These are phyloP conservation scores for Muscicapa striata DNA, from an alignment of 2,797 vertebrate species.

Conservation along the genomic window DNA sequence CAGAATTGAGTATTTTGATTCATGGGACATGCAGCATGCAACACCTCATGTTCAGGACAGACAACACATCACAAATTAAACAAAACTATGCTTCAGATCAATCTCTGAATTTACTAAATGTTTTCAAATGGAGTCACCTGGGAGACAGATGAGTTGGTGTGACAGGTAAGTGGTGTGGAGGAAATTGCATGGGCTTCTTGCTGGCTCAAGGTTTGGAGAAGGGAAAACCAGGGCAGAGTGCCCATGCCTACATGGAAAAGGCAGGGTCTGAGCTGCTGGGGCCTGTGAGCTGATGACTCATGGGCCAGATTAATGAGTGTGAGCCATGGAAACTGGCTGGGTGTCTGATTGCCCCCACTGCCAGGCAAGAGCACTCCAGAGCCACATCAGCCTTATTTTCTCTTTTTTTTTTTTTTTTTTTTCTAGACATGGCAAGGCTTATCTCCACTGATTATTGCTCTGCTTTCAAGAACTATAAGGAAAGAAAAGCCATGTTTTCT, in stretches of 20 bases:
- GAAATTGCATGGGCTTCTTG: not conserved
- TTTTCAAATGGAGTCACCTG: not conserved
- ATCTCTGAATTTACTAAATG: not conserved
- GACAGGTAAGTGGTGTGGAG: not conserved
- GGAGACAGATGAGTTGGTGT: not conserved
- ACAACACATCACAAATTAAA: not conserved
- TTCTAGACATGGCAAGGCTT: not conserved
- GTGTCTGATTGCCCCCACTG: not conserved
- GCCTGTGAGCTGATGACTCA: constrained; percentile 17
- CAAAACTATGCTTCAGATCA: not conserved
- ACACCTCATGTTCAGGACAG: not conserved
- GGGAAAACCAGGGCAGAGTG: not conserved
- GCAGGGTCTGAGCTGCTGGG: constrained; percentile 32
- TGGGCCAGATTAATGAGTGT: not conserved
- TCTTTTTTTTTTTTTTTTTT: not conserved
- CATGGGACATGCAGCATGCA: fast-evolving
- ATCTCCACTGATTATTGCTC: not conserved
- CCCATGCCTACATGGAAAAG: not conserved
- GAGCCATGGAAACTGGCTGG: constrained; percentile 3
- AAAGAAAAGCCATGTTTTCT: not conserved
- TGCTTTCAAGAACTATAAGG: not conserved
- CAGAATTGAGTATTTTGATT: not conserved
- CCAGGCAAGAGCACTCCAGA: not conserved
- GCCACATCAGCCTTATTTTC: not conserved
- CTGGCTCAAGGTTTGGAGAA: not conserved